Evolutionary conservation across 1,140 invertebrate species (phyloP).

Genomic region (Drosophila fuyamai): DNA sequence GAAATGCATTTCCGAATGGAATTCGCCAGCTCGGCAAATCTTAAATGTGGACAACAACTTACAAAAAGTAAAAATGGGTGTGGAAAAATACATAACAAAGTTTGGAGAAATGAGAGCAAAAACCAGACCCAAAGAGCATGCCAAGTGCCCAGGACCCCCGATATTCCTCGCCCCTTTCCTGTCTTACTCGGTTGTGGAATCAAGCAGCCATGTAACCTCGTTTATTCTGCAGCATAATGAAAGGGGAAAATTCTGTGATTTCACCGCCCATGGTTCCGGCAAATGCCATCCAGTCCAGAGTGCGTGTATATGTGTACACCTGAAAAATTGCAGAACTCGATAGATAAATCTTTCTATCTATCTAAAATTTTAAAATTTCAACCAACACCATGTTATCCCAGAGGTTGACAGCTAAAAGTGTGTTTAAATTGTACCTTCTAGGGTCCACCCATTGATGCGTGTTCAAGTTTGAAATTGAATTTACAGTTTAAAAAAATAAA

Average conservation of each 20-base stretch:
- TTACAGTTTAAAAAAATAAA: not conserved
- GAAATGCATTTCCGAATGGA: constrained; percentile 53
- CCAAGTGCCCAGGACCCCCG: constrained; percentile 35
- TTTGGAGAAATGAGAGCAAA: constrained; percentile 47
- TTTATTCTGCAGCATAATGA: constrained; percentile 74
- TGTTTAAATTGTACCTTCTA: not conserved
- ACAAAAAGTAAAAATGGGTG: constrained; percentile 31
- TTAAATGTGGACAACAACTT: constrained; percentile 38
- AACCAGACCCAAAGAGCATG: constrained; percentile 48
- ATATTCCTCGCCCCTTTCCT: constrained; percentile 41
- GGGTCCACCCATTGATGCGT: not conserved
- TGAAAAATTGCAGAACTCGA: not conserved
- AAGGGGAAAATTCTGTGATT: constrained; percentile 64
- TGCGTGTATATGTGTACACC: constrained; percentile 23
- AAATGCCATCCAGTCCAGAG: constrained; percentile 38
- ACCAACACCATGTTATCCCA: no score
- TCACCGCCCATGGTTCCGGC: constrained; percentile 60
- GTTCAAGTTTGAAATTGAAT: not conserved
- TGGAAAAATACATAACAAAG: constrained; percentile 51
- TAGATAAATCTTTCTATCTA: no score
- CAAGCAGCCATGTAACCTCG: constrained; percentile 67
- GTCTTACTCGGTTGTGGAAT: constrained; percentile 64
- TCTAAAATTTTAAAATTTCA: no score
- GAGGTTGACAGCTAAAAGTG: not conserved
- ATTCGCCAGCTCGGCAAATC: constrained; percentile 59